Base-by-base conservation (phyloP, 2,797 vertebrate genomes). In the Betta splendens region DNA sequence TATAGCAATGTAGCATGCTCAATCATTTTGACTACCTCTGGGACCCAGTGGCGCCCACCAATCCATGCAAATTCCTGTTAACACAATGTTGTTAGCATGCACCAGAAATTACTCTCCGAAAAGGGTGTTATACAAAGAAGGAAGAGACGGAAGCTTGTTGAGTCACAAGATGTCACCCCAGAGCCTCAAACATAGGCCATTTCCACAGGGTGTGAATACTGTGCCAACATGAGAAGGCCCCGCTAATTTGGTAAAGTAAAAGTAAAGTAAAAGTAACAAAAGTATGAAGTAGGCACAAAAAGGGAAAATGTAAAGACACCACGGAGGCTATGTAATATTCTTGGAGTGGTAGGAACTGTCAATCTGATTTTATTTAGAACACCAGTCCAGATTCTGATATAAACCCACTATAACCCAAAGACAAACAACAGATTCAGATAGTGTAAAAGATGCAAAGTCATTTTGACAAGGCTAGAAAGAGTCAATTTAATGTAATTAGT, bases 21-120 rank as follows among this genome's bases (percentile, higher is more conserved):
- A 80, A 81, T 78, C 68, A 84, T 77, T 56, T 33, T 40, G 55
- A 75, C 74, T 65, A 66, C 40, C 52, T 63, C 48, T 18, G 48
- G 42, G 7, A 45, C 52, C 69, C 60, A n/a, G 64, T 33, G 59
- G 75, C 58, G 64, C 50, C 52, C 57, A 75, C 58, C 73, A 77
- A 64, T 80, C 71, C 75, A 71, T 74, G 69, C 60, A 28, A 48
- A 66, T 75, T 66, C 72, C 54, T 79, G 78, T 80, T 80, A 87
- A 83, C 80, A 69, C 83, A 74, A 82, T 79, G 64, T 75, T 85
- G 76, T 64, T 70, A 76, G 75, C 83, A 81, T 78, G 87, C 80
- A 7, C 57, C 80, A 71, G 60, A 81, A 64, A 61, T 80, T 46
- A 21, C 65, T 63, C 65, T 69, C n/a, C 70, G 38, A 76, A 49